A percentile compares a stretch with the other conserved stretches of the same genome.
These are phyloP conservation scores for Lithophane leautieri DNA, from an alignment of 2,888 invertebrate genomes.

Conservation along the genomic window DNA sequence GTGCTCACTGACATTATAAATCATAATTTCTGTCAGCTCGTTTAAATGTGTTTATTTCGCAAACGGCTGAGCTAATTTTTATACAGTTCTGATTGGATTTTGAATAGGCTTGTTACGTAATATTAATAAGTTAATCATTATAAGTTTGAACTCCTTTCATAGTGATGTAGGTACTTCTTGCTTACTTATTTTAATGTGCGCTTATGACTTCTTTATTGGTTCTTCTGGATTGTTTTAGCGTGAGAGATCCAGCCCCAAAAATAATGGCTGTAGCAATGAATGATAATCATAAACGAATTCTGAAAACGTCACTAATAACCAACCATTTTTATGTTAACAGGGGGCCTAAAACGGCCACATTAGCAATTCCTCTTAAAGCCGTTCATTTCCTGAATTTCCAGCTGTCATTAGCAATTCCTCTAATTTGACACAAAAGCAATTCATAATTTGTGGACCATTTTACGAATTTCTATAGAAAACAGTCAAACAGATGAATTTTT, in stretches of 20 bases:
- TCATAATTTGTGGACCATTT: no score
- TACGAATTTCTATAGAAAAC: no score
- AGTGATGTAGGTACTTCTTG: background rate
- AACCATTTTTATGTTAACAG: no score
- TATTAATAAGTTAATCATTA: constrained; percentile 19
- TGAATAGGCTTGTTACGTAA: constrained; percentile 26
- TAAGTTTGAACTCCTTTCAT: constrained; percentile 14
- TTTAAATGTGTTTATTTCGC: constrained; percentile 43
- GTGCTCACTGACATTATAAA: constrained; percentile 37
- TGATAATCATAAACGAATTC: background rate
- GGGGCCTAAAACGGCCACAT: no score
- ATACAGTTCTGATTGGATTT: constrained; percentile 40
- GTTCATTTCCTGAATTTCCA: no score
- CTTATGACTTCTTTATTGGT: background rate
- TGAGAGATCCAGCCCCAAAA: background rate
- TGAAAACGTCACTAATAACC: background rate
- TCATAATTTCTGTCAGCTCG: constrained; percentile 35
- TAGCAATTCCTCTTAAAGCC: no score
- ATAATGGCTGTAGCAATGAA: background rate
- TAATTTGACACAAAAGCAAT: no score
- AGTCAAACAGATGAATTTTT: no score
- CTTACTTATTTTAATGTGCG: background rate
- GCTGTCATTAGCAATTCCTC: no score
- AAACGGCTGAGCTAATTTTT: constrained; percentile 39
- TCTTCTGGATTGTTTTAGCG: background rate